phyloP scores from a whole-genome alignment of 2,797 vertebrate species.

The Myotis myotis region DNA sequence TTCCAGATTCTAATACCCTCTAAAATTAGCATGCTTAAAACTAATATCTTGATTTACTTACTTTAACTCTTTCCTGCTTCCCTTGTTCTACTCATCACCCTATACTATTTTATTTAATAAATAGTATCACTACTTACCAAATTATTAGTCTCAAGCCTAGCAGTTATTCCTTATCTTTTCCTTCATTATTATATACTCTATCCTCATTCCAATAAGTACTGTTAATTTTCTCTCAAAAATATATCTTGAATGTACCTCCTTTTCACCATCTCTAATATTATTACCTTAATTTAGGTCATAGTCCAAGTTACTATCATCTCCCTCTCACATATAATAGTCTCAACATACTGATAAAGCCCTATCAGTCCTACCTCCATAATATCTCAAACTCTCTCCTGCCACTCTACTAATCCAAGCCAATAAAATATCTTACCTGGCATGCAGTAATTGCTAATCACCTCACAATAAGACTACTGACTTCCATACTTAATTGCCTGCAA shows the following conservation, averaged over 20 bases:
- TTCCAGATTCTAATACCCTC: background rate
- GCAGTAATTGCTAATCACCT: background rate
- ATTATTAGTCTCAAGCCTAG: background rate
- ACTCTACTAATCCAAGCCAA: background rate
- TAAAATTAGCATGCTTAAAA: background rate
- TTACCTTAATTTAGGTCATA: background rate
- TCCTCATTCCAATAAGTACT: background rate
- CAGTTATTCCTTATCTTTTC: background rate
- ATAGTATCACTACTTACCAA: background rate
- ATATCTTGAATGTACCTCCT: background rate
- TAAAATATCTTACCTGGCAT: background rate
- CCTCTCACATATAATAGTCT: background rate
- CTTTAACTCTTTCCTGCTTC: background rate
- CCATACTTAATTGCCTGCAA: background rate
- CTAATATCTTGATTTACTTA: conserved; percentile 2
- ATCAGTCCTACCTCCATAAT: background rate
- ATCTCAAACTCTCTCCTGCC: background rate
- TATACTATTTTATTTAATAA: conserved; percentile 33
- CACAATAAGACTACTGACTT: background rate
- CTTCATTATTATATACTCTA: background rate
- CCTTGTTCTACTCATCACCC: background rate
- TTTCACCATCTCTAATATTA: background rate
- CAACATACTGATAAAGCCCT: background rate
- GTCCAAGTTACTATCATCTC: background rate
- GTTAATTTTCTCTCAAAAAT: background rate